Evolutionary conservation across 2,888 invertebrate genomes (phyloP).

Genomic region (Caenorhabditis sinica): DNA sequence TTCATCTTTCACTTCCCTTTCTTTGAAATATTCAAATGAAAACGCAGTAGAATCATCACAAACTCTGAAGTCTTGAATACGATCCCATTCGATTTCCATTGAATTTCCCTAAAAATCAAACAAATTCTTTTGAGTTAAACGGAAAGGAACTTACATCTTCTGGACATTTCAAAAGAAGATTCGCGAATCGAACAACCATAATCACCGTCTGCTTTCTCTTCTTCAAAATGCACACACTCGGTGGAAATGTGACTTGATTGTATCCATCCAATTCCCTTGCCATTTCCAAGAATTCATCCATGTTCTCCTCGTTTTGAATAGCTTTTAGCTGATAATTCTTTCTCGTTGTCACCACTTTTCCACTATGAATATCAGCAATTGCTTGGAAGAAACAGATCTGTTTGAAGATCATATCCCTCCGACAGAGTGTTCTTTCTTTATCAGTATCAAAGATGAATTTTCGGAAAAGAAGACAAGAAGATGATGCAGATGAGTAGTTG

Average conservation of each 20-base stretch:
- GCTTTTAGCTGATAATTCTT: slow-evolving; percentile 97
- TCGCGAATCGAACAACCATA: slow-evolving; percentile 44
- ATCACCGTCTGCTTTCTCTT: slow-evolving; percentile 51
- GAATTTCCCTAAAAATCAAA: slow-evolving; percentile 28
- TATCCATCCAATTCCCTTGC: slow-evolving; percentile 94
- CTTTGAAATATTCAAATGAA: slow-evolving; percentile 91
- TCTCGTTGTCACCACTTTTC: slow-evolving; percentile 83
- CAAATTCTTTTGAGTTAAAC: neutral
- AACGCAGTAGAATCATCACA: slow-evolving; percentile 96
- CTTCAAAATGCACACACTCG: slow-evolving; percentile 86
- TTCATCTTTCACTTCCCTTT: slow-evolving; percentile 87
- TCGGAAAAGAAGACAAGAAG: slow-evolving; percentile 91
- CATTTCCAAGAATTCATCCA: slow-evolving; percentile 91
- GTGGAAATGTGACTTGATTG: slow-evolving; percentile 95
- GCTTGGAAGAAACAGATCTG: slow-evolving; percentile 84
- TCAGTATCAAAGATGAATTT: slow-evolving; percentile 84
- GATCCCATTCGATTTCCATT: slow-evolving; percentile 62
- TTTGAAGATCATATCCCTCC: slow-evolving; percentile 90
- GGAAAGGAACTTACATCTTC: slow-evolving; percentile 40
- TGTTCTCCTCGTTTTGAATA: slow-evolving; percentile 92
- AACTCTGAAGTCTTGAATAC: slow-evolving; percentile 84
- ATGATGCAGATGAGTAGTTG: slow-evolving; percentile 98
- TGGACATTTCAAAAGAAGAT: slow-evolving; percentile 49
- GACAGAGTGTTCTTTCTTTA: slow-evolving; percentile 84
- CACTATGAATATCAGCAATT: slow-evolving; percentile 75